Evolutionary conservation across 2,113 vertebrate species (phyloP).

Genomic region (Tragelaphus scriptus): DNA sequence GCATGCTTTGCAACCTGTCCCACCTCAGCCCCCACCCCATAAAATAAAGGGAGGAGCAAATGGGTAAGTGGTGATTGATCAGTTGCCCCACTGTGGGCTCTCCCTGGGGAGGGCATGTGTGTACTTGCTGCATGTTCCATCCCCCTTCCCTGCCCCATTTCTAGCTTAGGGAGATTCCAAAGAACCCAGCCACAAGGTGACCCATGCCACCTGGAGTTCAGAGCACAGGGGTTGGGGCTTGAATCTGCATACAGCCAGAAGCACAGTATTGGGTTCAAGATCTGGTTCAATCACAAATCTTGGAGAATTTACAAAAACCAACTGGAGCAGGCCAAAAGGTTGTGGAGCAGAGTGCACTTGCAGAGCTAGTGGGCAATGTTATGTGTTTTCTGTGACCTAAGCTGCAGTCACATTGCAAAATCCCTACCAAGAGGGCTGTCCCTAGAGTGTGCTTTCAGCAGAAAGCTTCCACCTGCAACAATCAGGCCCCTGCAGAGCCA

Average conservation of each 20-base stretch:
- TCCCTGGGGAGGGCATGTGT: neutral
- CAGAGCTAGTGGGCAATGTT: neutral
- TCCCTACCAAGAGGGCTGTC: neutral
- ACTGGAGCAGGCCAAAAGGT: neutral
- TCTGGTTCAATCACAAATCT: neutral
- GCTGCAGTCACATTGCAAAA: neutral
- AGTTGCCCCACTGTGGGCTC: neutral
- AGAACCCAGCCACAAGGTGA: neutral
- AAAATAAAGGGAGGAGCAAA: neutral
- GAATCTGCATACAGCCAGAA: neutral
- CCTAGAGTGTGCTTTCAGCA: too few species aligned
- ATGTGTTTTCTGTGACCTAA: neutral
- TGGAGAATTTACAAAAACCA: neutral
- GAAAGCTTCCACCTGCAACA: neutral
- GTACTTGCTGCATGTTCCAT: neutral
- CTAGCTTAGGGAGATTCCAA: neutral
- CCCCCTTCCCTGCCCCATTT: accelerated
- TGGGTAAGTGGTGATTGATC: neutral
- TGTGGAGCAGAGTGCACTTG: neutral
- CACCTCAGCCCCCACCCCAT: neutral
- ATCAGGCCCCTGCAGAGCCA: neutral
- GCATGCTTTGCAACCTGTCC: neutral
- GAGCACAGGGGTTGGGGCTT: neutral
- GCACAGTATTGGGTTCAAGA: neutral
- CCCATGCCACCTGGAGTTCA: neutral